Base-by-base conservation (phyloP, 1,140 invertebrate genomes). In the Camponotus floridanus region DNA sequence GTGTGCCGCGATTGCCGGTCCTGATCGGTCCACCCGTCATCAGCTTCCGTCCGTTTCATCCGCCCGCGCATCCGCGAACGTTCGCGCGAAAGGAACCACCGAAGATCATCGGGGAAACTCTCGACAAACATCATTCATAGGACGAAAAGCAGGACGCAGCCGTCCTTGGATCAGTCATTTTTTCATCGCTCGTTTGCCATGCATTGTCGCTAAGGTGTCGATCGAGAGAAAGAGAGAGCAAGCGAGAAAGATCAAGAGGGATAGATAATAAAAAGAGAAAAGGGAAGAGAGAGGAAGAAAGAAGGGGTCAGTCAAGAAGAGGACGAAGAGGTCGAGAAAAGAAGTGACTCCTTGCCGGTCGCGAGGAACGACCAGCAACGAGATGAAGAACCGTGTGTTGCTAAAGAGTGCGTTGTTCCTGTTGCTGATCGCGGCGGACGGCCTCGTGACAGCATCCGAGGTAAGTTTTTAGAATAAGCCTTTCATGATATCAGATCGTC, bases 391-490 rank as follows among this genome's bases (percentile, higher is more conserved):
- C 62, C 65, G 42, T 61, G 81, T 55, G n/a, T 81, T 64, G 64
- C 57, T 81, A 65, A 88, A 15, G 79, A 88, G 87, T 45, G 78
- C 87, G 26, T 74, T 80, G 68, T 55, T 89, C 36, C 73, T 91
- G 15, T 31, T 91, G 83, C 78, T 92, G 59, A 62, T 92, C 74
- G 85, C 68, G 39, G 81, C 76, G 9, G 59, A 68, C 57, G 59
- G 64, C 78, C 65, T 91, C 62, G 90, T 87, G 26, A 67, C 51
- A 51, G 87, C 86, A 9, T 86, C 48, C n/a, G 89, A 90, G 90
- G 92, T 92, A 73, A 88, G 91, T 84, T 39, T 73, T 84, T 48
- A 5, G 3, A 57, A 26, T 73, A 42, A 65, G 0, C 13, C 7
- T 5, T 33, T 70, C 33, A 31, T 42, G 51, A 9, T 13, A 45